Evolutionary conservation across 2,113 vertebrate genomes (phyloP).

Genomic region (Aepyceros melampus): DNA sequence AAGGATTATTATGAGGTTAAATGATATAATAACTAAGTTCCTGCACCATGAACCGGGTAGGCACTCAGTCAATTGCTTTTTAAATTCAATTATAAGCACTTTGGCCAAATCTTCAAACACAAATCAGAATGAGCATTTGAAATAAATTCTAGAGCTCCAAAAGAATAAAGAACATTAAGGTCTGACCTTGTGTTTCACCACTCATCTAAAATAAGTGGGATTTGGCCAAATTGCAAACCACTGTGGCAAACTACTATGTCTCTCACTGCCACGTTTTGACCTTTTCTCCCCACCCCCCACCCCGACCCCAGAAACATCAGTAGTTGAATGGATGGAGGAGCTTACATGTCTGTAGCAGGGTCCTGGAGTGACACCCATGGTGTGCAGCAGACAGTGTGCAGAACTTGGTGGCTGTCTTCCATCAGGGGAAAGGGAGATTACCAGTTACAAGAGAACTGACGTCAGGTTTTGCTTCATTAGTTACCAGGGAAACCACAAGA

Average conservation of each 20-base stretch:
- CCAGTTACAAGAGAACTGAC: background rate
- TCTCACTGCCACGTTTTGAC: background rate
- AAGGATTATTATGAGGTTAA: background rate
- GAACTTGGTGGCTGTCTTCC: background rate
- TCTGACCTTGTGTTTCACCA: background rate
- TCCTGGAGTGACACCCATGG: background rate
- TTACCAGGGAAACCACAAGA: background rate
- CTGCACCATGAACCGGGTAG: background rate
- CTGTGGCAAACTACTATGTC: background rate
- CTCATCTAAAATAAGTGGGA: background rate
- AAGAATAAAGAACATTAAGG: background rate
- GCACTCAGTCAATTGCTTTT: background rate
- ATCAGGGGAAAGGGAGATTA: background rate
- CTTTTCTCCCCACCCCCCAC: background rate
- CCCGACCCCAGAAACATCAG: background rate
- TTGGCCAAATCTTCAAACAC: background rate
- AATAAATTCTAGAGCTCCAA: slow-evolving; percentile 22
- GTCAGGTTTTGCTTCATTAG: background rate
- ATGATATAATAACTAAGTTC: background rate
- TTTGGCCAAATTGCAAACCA: background rate
- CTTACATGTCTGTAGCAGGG: background rate
- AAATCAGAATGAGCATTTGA: background rate
- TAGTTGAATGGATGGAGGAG: background rate
- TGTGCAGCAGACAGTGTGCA: background rate
- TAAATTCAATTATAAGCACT: background rate